Base-by-base conservation (phyloP, 2,888 invertebrate genomes). In the Achlya flavicornis region DNA sequence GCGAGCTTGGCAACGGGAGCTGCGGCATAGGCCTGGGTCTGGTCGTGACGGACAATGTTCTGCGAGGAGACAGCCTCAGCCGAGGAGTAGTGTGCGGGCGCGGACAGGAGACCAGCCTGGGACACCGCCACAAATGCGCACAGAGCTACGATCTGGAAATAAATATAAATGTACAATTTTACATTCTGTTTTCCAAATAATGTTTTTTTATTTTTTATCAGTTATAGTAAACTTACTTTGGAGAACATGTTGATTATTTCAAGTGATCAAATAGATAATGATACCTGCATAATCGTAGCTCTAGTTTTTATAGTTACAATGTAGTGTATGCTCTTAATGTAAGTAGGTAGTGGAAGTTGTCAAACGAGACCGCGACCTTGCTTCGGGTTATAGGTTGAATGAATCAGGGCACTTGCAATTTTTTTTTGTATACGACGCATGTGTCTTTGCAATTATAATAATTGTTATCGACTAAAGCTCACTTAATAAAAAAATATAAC, bases 71-170 rank as follows among this genome's bases (percentile, higher is more conserved):
- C 75, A 74, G 79, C 75, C 82, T 87, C 64, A 58, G 84, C 81
- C n/a, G 82, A 68, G 35, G 83, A 82, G 73, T 83, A 81, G 77
- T 88, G 87, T 57, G 90, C 91, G 12, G 94, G 72, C 63, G 72
- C 73, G 33, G 77, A 73, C 69, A 74, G 67, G 63, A 82, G 74
- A 63, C 80, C 81, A 0, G 80, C 81, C 57, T 74, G 75, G 61
- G 72, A 63, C 33, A 77, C 74, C 0, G 79, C 79, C 70, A 74
- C 71, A 46, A 80, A 64, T 11, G 77, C 74, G 66, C 77, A 76
- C 58, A 81, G 61, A 26, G 68, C 69, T 62, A 81, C 65, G 12
- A 81, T 26, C 35, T 35, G 35, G 35, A 35, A 35, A 35, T 35
- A 48, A 35, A 58, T 26, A 58, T 14, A 35, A 58, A 58, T 4